phyloP scores from a whole-genome alignment of 2,797 vertebrate species.

The Muscicapa striata region DNA sequence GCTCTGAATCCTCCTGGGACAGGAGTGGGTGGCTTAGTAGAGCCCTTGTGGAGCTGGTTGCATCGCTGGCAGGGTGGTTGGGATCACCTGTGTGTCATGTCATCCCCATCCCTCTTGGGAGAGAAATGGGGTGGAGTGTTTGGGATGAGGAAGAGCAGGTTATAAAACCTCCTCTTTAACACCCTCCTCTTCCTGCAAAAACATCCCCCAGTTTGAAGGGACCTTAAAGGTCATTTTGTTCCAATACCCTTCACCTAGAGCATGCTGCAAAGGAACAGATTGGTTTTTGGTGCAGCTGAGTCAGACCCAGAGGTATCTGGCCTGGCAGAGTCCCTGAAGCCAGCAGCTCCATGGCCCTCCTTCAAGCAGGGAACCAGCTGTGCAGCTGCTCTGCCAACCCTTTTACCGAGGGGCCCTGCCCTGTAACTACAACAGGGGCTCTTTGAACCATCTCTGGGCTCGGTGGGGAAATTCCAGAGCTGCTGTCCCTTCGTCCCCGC shows the following conservation, averaged over 20 bases:
- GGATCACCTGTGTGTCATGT: not conserved
- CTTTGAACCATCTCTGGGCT: not conserved
- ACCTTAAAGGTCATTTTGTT: not conserved
- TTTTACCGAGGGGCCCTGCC: not conserved
- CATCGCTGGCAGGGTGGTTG: not conserved
- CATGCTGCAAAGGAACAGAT: not conserved
- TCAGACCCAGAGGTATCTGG: not conserved
- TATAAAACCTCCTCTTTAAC: not conserved
- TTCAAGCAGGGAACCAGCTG: not conserved
- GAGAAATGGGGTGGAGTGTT: not conserved
- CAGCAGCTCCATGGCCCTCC: not conserved
- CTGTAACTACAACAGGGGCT: not conserved
- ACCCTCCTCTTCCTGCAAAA: not conserved
- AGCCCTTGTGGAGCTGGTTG: not conserved
- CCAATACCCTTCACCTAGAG: not conserved
- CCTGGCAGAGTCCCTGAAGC: not conserved
- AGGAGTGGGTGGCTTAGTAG: not conserved
- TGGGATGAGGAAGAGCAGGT: not conserved
- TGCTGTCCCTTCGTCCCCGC: not conserved
- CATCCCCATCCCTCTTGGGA: not conserved
- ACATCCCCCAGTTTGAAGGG: not conserved
- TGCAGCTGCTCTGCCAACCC: not conserved
- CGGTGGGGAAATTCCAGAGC: constrained; percentile 24
- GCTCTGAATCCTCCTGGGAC: not conserved
- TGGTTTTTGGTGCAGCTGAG: not conserved